Conservation (phyloP, 2,113 vertebrate genomes). For the Morone chrysops region DNA sequence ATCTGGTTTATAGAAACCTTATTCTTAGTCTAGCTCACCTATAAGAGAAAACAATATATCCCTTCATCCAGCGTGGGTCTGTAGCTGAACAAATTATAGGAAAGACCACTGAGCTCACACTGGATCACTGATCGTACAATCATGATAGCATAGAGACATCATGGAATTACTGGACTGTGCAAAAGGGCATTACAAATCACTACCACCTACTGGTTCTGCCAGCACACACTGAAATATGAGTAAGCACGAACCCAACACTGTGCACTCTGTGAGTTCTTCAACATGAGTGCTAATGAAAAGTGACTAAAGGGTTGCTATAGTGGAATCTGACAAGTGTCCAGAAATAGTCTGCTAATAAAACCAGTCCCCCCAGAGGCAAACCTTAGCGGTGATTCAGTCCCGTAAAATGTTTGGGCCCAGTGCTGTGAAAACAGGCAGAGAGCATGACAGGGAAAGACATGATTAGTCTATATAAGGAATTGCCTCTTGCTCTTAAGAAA, state of each 20-base stretch:
- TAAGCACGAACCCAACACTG: conserved; percentile 9
- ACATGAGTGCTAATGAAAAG: conserved; percentile 75
- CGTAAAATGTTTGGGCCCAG: conserved; percentile 75
- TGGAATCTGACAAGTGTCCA: conserved; percentile 74
- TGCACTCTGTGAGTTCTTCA: conserved; percentile 55
- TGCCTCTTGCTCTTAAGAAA: conserved; percentile 30
- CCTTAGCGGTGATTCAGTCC: conserved; percentile 72
- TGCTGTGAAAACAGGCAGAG: conserved; percentile 59
- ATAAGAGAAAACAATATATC: conserved; percentile 62
- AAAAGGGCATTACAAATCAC: conserved; percentile 61
- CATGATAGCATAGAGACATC: conserved; percentile 64
- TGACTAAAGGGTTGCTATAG: conserved; percentile 69
- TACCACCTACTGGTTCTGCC: conserved; percentile 45
- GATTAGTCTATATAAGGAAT: conserved; percentile 71
- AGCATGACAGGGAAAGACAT: conserved; percentile 25
- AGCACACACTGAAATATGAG: conserved; percentile 47
- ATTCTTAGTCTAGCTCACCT: conserved; percentile 47
- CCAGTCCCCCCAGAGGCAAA: conserved; percentile 52
- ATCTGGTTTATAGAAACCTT: conserved; percentile 54
- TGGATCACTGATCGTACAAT: conserved; percentile 58
- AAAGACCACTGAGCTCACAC: conserved; percentile 62
- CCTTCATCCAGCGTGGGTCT: conserved; percentile 59
- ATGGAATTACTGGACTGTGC: conserved; percentile 58
- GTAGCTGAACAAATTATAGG: conserved; percentile 63
- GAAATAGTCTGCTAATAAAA: conserved; percentile 81